Base-by-base conservation (phyloP, 2,888 invertebrate genomes). In the Tenthredo livida region DNA sequence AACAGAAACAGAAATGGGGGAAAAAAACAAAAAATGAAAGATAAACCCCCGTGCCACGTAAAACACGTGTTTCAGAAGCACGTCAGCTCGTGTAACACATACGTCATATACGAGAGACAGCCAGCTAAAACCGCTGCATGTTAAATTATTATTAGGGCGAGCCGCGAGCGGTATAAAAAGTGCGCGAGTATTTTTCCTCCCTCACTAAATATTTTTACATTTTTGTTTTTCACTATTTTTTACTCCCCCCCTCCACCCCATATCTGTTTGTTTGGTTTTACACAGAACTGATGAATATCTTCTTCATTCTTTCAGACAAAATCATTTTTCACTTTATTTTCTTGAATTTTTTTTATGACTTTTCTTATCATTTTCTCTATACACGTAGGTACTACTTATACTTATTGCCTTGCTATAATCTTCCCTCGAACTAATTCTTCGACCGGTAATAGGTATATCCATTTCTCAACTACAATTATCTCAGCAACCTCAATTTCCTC, bases 31-130 rank as follows among this genome's bases (percentile, higher is more conserved):
- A n/a, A n/a, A 6, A 54, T 54, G 17, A 15, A 17, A 67, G 29
- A 67, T 33, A 67, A 67, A 33, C 61, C 61, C 25, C 61, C 25
- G 61, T 61, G 61, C 25, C 21, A 12, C 5, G 61, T 21, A 61
- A 61, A 61, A 61, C 61, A 61, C 61, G 61, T 61, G 61, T 67
- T 67, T 67, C 17, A 67, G 12, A 17, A 67, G 33, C 33, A 33
- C 33, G 67, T 33, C 67, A 17, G 33, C 33, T 33, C 67, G 67
- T 33, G 7, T 67, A 67, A 17, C 33, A 17, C 33, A 67, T 67
- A 67, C 33, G 33, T 67, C 17, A 67, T 67, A 37, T 33, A 67
- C 29, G 7, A 67, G 61, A 61, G 67, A 67, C 33, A 67, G 67
- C 21, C 29, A 67, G 67, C n/a, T n/a, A 33, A 67, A 67, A 67